Percentiles rank a stretch among this genome's conserved stretches.
Conservation (phyloP, 2,113 vertebrate species). For the Engraulis encrasicolus region DNA sequence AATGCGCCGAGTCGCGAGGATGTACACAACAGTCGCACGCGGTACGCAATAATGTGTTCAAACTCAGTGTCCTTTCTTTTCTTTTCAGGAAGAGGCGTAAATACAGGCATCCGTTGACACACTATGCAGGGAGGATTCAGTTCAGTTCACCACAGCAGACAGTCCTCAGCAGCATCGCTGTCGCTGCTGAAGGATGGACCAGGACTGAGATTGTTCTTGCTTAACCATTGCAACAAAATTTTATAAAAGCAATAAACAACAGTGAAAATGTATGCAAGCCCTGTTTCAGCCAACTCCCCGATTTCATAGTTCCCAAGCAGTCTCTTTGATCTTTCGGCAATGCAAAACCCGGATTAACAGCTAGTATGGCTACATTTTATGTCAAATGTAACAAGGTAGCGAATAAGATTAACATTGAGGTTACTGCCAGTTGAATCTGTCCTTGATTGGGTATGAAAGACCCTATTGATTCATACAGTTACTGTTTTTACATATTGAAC, state of each 20-base stretch:
- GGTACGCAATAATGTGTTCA: no score
- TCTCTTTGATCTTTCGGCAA: neutral
- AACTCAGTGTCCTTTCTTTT: no score
- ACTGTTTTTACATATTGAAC: neutral
- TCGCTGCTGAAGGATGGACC: neutral
- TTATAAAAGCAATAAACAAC: neutral
- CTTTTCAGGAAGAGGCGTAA: no score
- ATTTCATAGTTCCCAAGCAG: neutral
- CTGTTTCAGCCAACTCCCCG: neutral
- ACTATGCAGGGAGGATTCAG: no score
- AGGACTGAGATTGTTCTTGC: neutral
- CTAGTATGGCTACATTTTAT: constrained; percentile 7
- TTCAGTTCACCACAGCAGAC: no score
- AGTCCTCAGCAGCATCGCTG: neutral
- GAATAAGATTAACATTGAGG: neutral
- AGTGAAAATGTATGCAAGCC: neutral
- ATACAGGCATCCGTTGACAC: no score
- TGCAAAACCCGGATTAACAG: neutral
- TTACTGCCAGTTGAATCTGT: neutral
- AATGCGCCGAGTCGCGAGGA: no score
- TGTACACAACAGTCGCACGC: no score
- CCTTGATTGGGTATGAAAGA: neutral
- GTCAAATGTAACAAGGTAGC: neutral
- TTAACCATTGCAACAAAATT: neutral
- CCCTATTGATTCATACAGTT: neutral